Percentiles rank a stretch among this genome's conserved stretches.
phyloP scores from a whole-genome alignment of 2,888 invertebrate genomes.

The Drosophila acutilabella region DNA sequence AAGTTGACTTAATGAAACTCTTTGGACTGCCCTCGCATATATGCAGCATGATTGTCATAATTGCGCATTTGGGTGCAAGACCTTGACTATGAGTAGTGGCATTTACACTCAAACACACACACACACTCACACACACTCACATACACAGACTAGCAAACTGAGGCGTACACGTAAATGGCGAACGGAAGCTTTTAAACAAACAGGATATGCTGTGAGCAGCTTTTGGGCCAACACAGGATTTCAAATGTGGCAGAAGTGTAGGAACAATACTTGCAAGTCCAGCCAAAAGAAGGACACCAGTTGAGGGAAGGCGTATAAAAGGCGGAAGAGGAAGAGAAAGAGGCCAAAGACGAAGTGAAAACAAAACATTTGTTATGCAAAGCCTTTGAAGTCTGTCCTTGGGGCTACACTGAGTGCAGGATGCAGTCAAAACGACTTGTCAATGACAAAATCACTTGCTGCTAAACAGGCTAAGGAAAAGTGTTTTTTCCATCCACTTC shows the following conservation, averaged over 20 bases:
- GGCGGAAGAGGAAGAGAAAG: neutral
- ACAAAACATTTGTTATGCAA: conserved; percentile 76
- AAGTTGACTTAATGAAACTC: neutral
- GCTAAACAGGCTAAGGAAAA: conserved; percentile 39
- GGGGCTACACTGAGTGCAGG: conserved; percentile 48
- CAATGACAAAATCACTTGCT: conserved; percentile 54
- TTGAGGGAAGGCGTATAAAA: neutral
- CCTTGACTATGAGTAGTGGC: conserved; percentile 34
- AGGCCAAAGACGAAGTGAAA: conserved; percentile 55
- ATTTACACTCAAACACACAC: conserved; percentile 13
- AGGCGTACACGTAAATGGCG: conserved; percentile 28
- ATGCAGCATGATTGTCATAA: conserved; percentile 56
- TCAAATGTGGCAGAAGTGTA: conserved; percentile 25
- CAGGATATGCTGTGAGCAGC: conserved; percentile 77
- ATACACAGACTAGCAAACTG: conserved; percentile 1
- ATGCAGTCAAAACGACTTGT: conserved; percentile 55
- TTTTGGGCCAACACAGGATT: conserved; percentile 51
- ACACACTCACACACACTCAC: conserved; percentile 12
- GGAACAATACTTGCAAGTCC: conserved; percentile 63
- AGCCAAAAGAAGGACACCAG: conserved; percentile 30
- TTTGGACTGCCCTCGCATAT: conserved; percentile 1
- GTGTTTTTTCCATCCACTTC: conserved; percentile 16
- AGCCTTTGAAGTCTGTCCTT: conserved; percentile 78
- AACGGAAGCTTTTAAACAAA: conserved; percentile 79
- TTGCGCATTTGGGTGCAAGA: conserved; percentile 75